These are phyloP conservation scores for Zaprionus ghesquierei DNA, from an alignment of 1,140 invertebrate genomes.

Conservation along the genomic window DNA sequence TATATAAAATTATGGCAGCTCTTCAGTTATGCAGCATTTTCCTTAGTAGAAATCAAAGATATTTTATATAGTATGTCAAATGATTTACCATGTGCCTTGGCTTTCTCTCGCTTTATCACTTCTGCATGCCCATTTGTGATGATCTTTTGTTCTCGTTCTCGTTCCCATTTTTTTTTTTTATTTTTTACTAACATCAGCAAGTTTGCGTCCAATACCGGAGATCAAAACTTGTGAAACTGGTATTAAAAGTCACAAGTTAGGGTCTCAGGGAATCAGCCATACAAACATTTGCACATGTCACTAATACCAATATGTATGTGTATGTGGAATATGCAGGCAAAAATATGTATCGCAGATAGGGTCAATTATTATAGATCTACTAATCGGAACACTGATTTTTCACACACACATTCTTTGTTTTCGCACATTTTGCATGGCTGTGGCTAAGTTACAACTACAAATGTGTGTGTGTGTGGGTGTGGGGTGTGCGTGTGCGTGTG, in stretches of 20 bases:
- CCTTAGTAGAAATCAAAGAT: no score
- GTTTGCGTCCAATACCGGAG: constrained; percentile 83
- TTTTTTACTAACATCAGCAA: constrained; percentile 79
- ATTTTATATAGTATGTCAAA: not conserved
- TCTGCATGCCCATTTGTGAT: not conserved
- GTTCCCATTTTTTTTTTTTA: not conserved
- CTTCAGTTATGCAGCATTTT: not conserved
- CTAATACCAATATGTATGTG: constrained; percentile 61
- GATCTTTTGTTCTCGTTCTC: not conserved
- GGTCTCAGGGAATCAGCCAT: constrained; percentile 83
- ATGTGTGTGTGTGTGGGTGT: not conserved
- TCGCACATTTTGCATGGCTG: constrained; percentile 43
- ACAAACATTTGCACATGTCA: constrained; percentile 82
- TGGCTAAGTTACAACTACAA: not conserved
- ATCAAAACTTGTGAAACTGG: constrained; percentile 83
- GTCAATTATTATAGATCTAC: not conserved
- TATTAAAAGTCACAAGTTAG: constrained; percentile 83
- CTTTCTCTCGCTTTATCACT: not conserved
- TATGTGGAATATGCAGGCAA: not conserved
- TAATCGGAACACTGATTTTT: not conserved
- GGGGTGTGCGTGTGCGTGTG: not conserved
- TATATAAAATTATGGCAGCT: not conserved
- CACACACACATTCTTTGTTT: not conserved
- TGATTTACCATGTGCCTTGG: not conserved
- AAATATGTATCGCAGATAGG: not conserved